These are phyloP conservation scores for Syrrhaptes paradoxus DNA, from an alignment of 2,113 vertebrate species.

Conservation along the genomic window DNA sequence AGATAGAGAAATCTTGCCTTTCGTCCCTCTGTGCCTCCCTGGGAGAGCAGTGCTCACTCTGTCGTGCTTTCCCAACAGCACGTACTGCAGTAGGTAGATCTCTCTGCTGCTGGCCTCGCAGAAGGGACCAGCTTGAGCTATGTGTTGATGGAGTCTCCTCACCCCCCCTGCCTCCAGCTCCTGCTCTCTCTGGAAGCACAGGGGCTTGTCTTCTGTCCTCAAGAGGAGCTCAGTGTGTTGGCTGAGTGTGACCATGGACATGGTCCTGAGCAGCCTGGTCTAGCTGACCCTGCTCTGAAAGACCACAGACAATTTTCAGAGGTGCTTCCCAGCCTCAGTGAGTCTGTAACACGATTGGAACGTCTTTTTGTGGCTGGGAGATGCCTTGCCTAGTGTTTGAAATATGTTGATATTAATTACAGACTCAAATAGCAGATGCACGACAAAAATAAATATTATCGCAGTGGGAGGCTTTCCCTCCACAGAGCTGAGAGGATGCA, in stretches of 20 bases:
- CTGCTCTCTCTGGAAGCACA: not conserved
- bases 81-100: not conserved
- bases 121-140: not conserved
- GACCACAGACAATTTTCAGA: not conserved
- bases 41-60: not conserved
- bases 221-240: not conserved
- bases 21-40: not conserved
- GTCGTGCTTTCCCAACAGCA: not conserved
- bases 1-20: not conserved
- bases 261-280: not conserved
- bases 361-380: slow-evolving; percentile 31
- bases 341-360: not conserved
- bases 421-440: slow-evolving; percentile 59
- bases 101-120: not conserved
- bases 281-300: not conserved
- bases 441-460: slow-evolving; percentile 63
- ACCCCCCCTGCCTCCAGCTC: not conserved
- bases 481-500: slow-evolving; percentile 23
- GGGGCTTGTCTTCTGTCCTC: not conserved
- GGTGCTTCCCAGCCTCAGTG: not conserved
- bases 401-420: slow-evolving; percentile 62
- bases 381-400: slow-evolving; percentile 46
- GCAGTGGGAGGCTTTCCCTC: slow-evolving; percentile 42
- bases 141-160: not conserved
- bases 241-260: rapidly evolving